Percentiles rank a stretch among this genome's conserved stretches.
Conservation (phyloP, 2,888 invertebrate genomes). For the Hyalella azteca region DNA sequence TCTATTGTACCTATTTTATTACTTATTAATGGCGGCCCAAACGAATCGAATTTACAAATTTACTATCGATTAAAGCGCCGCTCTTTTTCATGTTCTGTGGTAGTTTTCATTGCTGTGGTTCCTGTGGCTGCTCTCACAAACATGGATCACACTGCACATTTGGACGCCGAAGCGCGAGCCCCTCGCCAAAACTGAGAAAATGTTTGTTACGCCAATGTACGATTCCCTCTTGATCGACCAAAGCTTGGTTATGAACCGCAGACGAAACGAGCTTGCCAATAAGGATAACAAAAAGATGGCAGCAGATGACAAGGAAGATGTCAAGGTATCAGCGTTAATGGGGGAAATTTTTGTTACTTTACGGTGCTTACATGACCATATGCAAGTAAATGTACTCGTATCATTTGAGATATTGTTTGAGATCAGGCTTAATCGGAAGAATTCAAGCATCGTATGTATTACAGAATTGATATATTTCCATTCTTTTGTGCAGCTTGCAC, state of each 20-base stretch:
- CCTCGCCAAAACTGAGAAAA: slow-evolving; percentile 92
- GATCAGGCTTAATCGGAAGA: too few relatives aligned
- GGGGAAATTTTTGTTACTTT: too few relatives aligned
- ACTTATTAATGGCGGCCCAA: too few relatives aligned
- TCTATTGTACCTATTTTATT: too few relatives aligned
- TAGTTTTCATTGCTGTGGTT: slow-evolving; percentile 92
- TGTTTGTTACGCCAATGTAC: slow-evolving; percentile 94
- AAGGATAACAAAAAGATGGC: slow-evolving; percentile 73
- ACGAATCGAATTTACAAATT: too few relatives aligned
- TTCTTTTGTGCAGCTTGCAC: too few relatives aligned
- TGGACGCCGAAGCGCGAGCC: slow-evolving; percentile 98
- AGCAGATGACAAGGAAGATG: slow-evolving; percentile 57
- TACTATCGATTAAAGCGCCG: too few relatives aligned
- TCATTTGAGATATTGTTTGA: too few relatives aligned
- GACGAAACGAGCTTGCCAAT: slow-evolving; percentile 63
- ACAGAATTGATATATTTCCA: neutral
- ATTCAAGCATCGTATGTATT: too few relatives aligned
- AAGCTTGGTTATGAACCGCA: slow-evolving; percentile 90
- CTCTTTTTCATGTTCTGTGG: neutral
- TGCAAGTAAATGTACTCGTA: too few relatives aligned
- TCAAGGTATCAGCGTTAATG: too few relatives aligned
- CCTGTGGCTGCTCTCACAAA: slow-evolving; percentile 90
- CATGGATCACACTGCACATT: slow-evolving; percentile 95
- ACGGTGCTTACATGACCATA: too few relatives aligned
- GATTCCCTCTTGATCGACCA: slow-evolving; percentile 90